phyloP scores from a whole-genome alignment of 2,888 invertebrate species.

The Metacarcinus magister region DNA sequence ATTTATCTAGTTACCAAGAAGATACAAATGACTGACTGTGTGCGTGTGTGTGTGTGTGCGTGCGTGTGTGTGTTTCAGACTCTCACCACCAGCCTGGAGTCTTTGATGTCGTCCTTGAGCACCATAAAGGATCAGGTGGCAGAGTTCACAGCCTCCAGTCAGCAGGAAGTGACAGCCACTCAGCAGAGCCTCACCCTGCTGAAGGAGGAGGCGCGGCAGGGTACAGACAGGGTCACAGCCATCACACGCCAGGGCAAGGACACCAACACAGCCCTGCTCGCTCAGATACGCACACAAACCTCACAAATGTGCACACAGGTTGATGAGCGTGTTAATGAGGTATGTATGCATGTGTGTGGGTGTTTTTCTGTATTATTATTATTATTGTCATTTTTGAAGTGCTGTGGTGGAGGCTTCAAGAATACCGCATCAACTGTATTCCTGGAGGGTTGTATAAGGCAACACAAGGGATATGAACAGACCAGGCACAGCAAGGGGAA shows the following conservation, averaged over 20 bases:
- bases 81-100: not conserved
- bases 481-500: too few relatives aligned
- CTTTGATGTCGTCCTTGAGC: not conserved
- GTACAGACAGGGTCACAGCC: not conserved
- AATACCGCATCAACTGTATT: too few relatives aligned
- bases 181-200: not conserved
- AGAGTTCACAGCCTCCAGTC: not conserved
- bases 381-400: too few relatives aligned
- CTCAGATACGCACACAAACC: not conserved
- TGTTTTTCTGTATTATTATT: not conserved
- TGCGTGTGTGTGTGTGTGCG: constrained; percentile 19
- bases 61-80: not conserved
- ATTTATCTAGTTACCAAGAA: too few relatives aligned
- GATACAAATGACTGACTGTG: not conserved
- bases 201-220: not conserved
- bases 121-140: not conserved
- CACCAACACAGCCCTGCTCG: not conserved
- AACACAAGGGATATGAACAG: too few relatives aligned
- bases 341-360: not conserved
- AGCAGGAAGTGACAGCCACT: not conserved
- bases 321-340: not conserved
- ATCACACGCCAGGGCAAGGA: not conserved
- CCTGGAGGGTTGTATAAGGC: too few relatives aligned
- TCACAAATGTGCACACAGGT: not conserved
- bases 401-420: too few relatives aligned